Base-by-base conservation (phyloP, 2,113 vertebrate genomes). In the Formicarius rufipectus region DNA sequence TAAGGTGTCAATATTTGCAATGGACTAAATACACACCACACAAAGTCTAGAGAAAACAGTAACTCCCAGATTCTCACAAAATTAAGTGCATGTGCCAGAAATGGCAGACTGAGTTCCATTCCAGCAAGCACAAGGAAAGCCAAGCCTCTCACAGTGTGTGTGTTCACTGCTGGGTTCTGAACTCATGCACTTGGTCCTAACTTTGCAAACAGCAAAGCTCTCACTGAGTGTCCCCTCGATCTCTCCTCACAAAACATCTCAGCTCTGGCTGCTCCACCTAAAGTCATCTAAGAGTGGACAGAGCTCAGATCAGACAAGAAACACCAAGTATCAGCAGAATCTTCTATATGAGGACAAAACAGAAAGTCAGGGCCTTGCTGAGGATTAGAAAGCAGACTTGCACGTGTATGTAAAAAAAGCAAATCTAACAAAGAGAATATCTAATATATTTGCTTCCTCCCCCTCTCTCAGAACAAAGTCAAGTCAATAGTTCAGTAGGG, bases 41-140 rank as follows among this genome's bases (percentile, higher is more conserved):
- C 12, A 28, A 50, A 83, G 35, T 16, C 71, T 44, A 60, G 63
- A 81, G 47, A 91, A 94, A 83, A 90, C 59, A 85, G n/a, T 47
- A 88, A 85, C 67, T 76, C 52, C 42, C 53, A 37, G 30, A 58
- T 33, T 66, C 52, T 77, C 80, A 73, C 25, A 5, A 5, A 73
- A 89, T 33, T 17, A 56, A 4, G 28, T 33, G 33, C 13, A 2
- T 13, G 50, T 16, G 59, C 63, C 82, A 87, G 74, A 52, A 80
- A 58, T 9, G 17, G 62, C 37, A 85, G 37, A 12, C 28, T 89
- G 49, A 76, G 76, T 40, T 76, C 42, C 31, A 56, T 25, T 44
- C 64, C 79, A 86, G 33, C 33, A 53, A 73, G 23, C 1, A 24
- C 45, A 77, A 85, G 39, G 47, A 37, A 73, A 68, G 62, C 2